Percentiles rank a stretch among this genome's conserved stretches.
phyloP scores from a whole-genome alignment of 1,140 invertebrate species.

The Agrilus planipennis region DNA sequence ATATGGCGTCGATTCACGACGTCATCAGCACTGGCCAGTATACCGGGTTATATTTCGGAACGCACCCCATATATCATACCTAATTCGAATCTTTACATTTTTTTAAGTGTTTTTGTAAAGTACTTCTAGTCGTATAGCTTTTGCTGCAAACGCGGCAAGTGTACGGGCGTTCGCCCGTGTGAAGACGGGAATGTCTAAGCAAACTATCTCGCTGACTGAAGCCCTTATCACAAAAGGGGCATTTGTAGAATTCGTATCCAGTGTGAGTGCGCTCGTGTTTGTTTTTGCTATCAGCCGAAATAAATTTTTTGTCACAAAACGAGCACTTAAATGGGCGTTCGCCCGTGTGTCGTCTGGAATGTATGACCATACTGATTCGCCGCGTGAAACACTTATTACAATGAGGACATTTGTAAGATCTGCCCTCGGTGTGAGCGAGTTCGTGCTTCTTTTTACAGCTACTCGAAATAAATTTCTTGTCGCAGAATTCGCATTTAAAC shows the following conservation, averaged over 20 bases:
- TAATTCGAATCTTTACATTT: slow-evolving; percentile 16
- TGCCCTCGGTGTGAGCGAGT: slow-evolving; percentile 37
- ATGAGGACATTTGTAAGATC: slow-evolving; percentile 43
- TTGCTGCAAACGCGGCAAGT: slow-evolving; percentile 34
- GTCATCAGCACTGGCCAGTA: no score
- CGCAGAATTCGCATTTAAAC: slow-evolving; percentile 36
- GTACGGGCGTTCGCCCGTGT: slow-evolving; percentile 41
- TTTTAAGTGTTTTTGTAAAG: slow-evolving; percentile 19
- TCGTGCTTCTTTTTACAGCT: slow-evolving; percentile 23
- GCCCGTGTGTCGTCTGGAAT: slow-evolving; percentile 54
- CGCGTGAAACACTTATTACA: slow-evolving; percentile 43
- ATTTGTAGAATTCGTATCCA: slow-evolving; percentile 24
- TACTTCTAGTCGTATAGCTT: slow-evolving; percentile 28
- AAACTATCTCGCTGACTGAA: slow-evolving; percentile 12
- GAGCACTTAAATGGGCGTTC: slow-evolving; percentile 58
- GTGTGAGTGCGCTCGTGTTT: slow-evolving; percentile 12
- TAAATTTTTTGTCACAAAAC: slow-evolving; percentile 49
- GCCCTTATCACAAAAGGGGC: slow-evolving; percentile 11
- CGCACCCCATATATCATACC: no score
- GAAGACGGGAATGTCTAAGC: slow-evolving; percentile 31
- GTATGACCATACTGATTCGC: slow-evolving; percentile 30
- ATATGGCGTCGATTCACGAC: no score
- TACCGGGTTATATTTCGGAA: no score
- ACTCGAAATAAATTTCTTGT: slow-evolving; percentile 34
- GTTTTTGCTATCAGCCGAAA: slow-evolving; percentile 13